These are phyloP conservation scores for Agrotis segetum DNA, from an alignment of 2,888 invertebrate genomes.

Conservation along the genomic window DNA sequence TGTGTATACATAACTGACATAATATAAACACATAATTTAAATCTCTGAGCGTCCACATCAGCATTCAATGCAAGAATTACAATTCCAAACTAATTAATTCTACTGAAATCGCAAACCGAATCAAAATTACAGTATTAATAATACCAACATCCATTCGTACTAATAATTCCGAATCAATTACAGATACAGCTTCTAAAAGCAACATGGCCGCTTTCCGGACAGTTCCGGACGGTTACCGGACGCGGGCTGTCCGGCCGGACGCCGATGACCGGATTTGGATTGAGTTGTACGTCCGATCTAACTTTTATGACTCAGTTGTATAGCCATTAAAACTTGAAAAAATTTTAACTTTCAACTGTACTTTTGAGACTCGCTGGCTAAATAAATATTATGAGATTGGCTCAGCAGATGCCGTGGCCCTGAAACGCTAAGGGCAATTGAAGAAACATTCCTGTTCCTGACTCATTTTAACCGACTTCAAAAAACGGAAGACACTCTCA, in stretches of 20 bases:
- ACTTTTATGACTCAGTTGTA: not conserved
- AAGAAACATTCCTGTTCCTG: no score
- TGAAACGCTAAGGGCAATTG: no score
- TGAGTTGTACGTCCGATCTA: not conserved
- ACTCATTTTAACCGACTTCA: no score
- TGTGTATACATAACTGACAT: no score
- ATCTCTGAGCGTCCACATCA: no score
- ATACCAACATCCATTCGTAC: not conserved
- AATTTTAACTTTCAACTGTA: not conserved
- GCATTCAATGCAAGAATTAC: not conserved
- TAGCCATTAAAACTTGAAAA: not conserved
- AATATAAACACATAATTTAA: no score
- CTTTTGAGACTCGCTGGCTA: no score
- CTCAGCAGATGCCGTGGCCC: no score
- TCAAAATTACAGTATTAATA: constrained; percentile 16
- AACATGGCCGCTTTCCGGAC: no score
- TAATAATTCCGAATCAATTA: constrained; percentile 46
- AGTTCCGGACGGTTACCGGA: constrained; percentile 21
- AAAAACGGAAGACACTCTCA: no score
- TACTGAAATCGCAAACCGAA: not conserved
- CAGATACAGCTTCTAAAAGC: constrained; percentile 4
- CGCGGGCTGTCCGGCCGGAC: constrained; percentile 36
- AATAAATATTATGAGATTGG: no score
- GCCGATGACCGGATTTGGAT: constrained; percentile 9
- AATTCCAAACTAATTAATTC: constrained; percentile 6